phyloP scores from a whole-genome alignment of 2,888 invertebrate species.

The Lissonota sp. region DNA sequence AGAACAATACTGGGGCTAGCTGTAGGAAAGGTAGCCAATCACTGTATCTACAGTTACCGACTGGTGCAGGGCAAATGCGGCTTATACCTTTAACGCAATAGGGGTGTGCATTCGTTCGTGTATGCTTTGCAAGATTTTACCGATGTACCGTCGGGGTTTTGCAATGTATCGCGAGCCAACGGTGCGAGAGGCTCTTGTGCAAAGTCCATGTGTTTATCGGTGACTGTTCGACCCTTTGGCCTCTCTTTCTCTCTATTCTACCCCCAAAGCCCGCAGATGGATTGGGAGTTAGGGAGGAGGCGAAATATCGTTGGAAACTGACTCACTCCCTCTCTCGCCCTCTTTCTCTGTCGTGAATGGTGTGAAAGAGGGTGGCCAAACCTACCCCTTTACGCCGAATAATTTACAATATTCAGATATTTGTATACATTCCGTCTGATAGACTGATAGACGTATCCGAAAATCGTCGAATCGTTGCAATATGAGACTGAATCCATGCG shows the following conservation, averaged over 20 bases:
- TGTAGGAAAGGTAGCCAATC: slow-evolving; percentile 1
- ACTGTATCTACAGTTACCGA: not conserved
- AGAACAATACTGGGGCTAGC: too few species aligned
- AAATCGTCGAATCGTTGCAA: slow-evolving; percentile 5
- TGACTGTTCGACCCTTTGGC: slow-evolving; percentile 65
- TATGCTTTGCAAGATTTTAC: slow-evolving; percentile 30
- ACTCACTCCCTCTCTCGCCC: slow-evolving; percentile 40
- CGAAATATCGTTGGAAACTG: slow-evolving; percentile 57
- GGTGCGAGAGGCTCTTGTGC: slow-evolving; percentile 64
- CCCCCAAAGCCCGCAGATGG: slow-evolving; percentile 45
- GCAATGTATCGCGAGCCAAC: slow-evolving; percentile 65
- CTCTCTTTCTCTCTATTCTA: slow-evolving; percentile 64
- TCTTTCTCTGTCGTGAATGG: slow-evolving; percentile 2
- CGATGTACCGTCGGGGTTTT: slow-evolving; percentile 33
- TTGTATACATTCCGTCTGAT: slow-evolving; percentile 27
- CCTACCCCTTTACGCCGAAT: slow-evolving; percentile 46
- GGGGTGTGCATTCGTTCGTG: slow-evolving; percentile 37
- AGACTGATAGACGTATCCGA: not conserved
- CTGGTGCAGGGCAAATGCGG: not conserved
- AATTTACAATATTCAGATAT: slow-evolving; percentile 55
- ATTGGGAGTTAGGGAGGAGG: slow-evolving; percentile 2
- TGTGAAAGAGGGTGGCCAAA: slow-evolving; percentile 12
- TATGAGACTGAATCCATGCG: slow-evolving; percentile 15
- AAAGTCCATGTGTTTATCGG: slow-evolving; percentile 75
- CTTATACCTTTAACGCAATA: slow-evolving; percentile 32